Conservation (phyloP, 2,888 invertebrate genomes). For the Choreutis nemorana region DNA sequence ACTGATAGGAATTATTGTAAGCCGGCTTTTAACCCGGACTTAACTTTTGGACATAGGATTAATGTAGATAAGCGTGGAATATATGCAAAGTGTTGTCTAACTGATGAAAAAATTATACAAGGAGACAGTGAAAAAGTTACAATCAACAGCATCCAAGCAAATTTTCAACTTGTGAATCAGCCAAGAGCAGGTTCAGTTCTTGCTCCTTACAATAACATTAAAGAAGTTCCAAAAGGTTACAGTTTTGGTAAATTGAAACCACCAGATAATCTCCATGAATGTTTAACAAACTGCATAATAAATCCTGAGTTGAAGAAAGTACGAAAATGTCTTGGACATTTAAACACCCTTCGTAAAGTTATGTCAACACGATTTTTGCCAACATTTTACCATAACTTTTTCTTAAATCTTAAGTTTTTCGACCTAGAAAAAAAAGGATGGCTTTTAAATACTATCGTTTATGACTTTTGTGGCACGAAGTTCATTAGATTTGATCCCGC, state of each 20-base stretch:
- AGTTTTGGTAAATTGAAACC: slow-evolving; percentile 48
- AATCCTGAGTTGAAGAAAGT: slow-evolving; percentile 40
- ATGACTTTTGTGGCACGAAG: slow-evolving; percentile 41
- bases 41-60: slow-evolving; percentile 49
- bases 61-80: slow-evolving; percentile 51
- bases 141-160: slow-evolving; percentile 42
- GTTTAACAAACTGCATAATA: slow-evolving; percentile 35
- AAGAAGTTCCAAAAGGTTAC: slow-evolving; percentile 46
- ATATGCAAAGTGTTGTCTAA: slow-evolving; percentile 48
- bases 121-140: slow-evolving; percentile 36
- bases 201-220: slow-evolving; percentile 56
- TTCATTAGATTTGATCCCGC: slow-evolving; percentile 48
- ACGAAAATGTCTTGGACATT: slow-evolving; percentile 44
- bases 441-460: slow-evolving; percentile 46
- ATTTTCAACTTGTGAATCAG: slow-evolving; percentile 32
- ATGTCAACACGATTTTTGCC: slow-evolving; percentile 31
- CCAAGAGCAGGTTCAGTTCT: slow-evolving; percentile 40
- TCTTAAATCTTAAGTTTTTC: slow-evolving; percentile 33
- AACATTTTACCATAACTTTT: slow-evolving; percentile 32
- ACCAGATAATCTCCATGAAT: slow-evolving; percentile 48
- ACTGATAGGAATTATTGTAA: slow-evolving; percentile 31
- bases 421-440: slow-evolving; percentile 47
- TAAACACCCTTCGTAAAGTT: slow-evolving; percentile 43
- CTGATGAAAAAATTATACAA: slow-evolving; percentile 31
- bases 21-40: slow-evolving; percentile 42